Percentiles rank a stretch among this genome's conserved stretches.
phyloP scores from a whole-genome alignment of 2,888 invertebrate genomes.

The Melanophora roralis region DNA sequence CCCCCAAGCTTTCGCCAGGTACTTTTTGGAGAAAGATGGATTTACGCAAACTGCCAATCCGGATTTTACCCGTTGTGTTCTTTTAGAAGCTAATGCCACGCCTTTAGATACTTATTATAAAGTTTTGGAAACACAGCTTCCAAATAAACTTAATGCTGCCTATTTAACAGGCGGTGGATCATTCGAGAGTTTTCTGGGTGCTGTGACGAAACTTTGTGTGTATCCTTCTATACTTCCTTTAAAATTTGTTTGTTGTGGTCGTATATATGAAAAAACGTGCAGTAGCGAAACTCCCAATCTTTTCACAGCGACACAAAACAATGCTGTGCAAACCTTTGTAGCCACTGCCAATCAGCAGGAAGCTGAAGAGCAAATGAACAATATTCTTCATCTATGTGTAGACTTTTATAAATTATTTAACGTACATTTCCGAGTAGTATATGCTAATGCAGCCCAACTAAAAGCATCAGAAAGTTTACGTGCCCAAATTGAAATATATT shows the following conservation, averaged over 20 bases:
- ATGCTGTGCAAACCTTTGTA: constrained; percentile 83
- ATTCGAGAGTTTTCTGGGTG: constrained; percentile 84
- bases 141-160: constrained; percentile 79
- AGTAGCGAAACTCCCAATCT: constrained; percentile 76
- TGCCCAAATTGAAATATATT: constrained; percentile 86
- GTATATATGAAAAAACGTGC: constrained; percentile 79
- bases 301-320: constrained; percentile 84
- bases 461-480: constrained; percentile 83
- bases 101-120: constrained; percentile 81
- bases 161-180: constrained; percentile 88
- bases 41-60: constrained; percentile 85
- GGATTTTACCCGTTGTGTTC: constrained; percentile 86
- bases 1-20: constrained; percentile 70
- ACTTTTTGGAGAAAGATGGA: constrained; percentile 77
- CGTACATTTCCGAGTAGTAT: constrained; percentile 82
- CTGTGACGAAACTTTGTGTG: constrained; percentile 81
- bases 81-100: constrained; percentile 84
- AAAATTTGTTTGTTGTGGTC: constrained; percentile 83
- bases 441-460: constrained; percentile 81
- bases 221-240: constrained; percentile 82
- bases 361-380: constrained; percentile 80
- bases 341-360: constrained; percentile 78
- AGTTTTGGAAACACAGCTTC: constrained; percentile 78
- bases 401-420: constrained; percentile 81
- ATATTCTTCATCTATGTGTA: constrained; percentile 78